Evolutionary conservation across 2,888 invertebrate species (phyloP).

Genomic region (Tolmerus cingulatus): DNA sequence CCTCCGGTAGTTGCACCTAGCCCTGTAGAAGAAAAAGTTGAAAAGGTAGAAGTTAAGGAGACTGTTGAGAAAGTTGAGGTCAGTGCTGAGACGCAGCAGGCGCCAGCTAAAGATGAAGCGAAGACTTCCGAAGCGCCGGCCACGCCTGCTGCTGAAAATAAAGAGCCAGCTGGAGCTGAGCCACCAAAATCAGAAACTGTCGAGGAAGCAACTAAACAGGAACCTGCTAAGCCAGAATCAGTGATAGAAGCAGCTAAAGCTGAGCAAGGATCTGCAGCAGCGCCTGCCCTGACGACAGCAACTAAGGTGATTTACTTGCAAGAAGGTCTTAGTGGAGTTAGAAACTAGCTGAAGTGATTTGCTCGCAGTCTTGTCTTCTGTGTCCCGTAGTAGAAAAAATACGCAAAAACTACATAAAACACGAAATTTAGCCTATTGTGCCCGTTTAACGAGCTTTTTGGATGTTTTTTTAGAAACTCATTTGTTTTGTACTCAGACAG

Average conservation of each 20-base stretch:
- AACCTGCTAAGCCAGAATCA: neutral
- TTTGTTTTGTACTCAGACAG: neutral
- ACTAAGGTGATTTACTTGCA: constrained; percentile 39
- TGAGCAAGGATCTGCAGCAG: neutral
- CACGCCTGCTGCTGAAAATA: neutral
- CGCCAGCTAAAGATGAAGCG: neutral
- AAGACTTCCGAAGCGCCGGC: neutral
- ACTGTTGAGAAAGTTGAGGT: constrained; percentile 11
- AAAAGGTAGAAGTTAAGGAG: constrained; percentile 2
- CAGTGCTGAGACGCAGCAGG: neutral
- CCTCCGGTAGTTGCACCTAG: constrained; percentile 41
- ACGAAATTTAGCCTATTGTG: neutral
- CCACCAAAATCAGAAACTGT: neutral
- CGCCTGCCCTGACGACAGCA: constrained; percentile 7
- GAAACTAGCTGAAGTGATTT: constrained; percentile 31
- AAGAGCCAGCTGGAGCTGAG: neutral
- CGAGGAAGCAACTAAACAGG: neutral
- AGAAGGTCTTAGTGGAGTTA: constrained; percentile 35
- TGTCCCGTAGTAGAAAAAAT: neutral
- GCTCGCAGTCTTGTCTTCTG: constrained; percentile 8
- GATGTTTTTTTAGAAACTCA: neutral
- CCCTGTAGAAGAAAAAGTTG: constrained; percentile 18
- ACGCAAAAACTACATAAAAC: neutral
- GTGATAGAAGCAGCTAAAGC: constrained; percentile 8
- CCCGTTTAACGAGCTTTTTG: constrained; percentile 7